Conservation (phyloP, 2,888 invertebrate genomes). For the Drosophila lacicola region DNA sequence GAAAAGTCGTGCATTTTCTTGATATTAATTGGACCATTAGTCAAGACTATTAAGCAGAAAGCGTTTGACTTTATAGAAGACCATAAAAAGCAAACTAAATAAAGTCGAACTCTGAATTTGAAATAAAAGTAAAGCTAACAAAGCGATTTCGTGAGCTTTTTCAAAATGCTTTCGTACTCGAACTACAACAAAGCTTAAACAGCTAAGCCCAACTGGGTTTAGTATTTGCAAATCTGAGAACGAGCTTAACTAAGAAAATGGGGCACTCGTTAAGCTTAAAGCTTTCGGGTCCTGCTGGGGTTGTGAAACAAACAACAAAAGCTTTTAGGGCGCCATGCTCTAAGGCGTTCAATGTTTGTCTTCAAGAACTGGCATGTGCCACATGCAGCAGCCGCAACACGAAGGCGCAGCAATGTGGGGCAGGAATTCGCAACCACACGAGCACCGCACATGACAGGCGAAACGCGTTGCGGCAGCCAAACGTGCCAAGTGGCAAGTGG, state of each 20-base stretch:
- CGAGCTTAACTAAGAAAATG: neutral
- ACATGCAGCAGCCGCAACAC: neutral
- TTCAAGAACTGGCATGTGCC: neutral
- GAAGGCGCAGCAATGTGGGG: neutral
- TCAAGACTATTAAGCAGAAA: too few relatives aligned
- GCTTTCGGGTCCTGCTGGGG: neutral
- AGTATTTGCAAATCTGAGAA: too few relatives aligned
- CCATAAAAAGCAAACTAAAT: too few relatives aligned
- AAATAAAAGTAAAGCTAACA: too few relatives aligned
- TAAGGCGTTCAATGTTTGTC: neutral
- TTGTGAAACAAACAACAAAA: neutral
- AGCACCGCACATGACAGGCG: slow-evolving; percentile 11
- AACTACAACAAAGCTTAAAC: too few relatives aligned
- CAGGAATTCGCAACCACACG: slow-evolving; percentile 2
- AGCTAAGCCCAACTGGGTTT: too few relatives aligned
- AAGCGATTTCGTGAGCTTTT: too few relatives aligned
- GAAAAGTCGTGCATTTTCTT: too few relatives aligned
- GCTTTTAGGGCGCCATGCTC: neutral
- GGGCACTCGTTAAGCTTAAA: neutral
- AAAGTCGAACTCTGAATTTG: too few relatives aligned
- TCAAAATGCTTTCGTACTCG: too few relatives aligned
- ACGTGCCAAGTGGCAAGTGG: neutral
- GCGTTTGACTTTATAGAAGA: too few relatives aligned
- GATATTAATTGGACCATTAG: too few relatives aligned
- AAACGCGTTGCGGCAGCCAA: neutral